Percentiles rank a stretch among this genome's conserved stretches.
Conservation (phyloP, 2,888 invertebrate species). For the Iphiclides podalirius region DNA sequence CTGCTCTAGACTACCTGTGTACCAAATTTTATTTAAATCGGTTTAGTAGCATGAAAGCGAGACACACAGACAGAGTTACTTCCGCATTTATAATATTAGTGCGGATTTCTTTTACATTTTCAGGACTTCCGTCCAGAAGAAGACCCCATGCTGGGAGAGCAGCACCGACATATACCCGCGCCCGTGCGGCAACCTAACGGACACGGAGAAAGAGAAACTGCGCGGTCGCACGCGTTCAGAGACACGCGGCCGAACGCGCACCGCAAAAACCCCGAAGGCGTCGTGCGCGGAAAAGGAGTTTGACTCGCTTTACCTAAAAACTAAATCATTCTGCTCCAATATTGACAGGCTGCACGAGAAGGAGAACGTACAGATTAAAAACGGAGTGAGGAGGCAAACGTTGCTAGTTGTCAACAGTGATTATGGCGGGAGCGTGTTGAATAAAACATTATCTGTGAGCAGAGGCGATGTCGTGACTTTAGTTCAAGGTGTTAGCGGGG, state of each 20-base stretch:
- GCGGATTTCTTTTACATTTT: too few species aligned
- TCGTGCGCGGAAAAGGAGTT: slow-evolving; percentile 86
- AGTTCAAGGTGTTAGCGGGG: slow-evolving; percentile 63
- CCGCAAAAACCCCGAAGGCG: slow-evolving; percentile 51
- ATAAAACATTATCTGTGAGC: slow-evolving; percentile 82
- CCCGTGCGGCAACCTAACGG: slow-evolving; percentile 90
- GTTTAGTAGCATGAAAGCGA: too few species aligned
- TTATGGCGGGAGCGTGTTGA: slow-evolving; percentile 78
- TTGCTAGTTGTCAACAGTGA: slow-evolving; percentile 85
- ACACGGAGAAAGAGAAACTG: slow-evolving; percentile 85
- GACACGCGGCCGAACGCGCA: slow-evolving; percentile 79
- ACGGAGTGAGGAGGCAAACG: slow-evolving; percentile 75
- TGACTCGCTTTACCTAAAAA: slow-evolving; percentile 84
- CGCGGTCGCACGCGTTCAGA: slow-evolving; percentile 84
- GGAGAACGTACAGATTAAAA: slow-evolving; percentile 35
- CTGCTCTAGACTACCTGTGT: too few species aligned
- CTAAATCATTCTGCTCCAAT: slow-evolving; percentile 65
- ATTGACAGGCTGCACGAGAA: slow-evolving; percentile 49
- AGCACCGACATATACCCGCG: slow-evolving; percentile 90
- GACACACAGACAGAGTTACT: too few species aligned
- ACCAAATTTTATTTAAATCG: too few species aligned
- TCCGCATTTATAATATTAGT: too few species aligned
- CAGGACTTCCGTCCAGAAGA: slow-evolving; percentile 76
- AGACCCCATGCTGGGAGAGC: slow-evolving; percentile 89
- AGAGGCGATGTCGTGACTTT: slow-evolving; percentile 89